Base-by-base conservation (phyloP, 2,888 invertebrate genomes). In the Drosophila lutescens region DNA sequence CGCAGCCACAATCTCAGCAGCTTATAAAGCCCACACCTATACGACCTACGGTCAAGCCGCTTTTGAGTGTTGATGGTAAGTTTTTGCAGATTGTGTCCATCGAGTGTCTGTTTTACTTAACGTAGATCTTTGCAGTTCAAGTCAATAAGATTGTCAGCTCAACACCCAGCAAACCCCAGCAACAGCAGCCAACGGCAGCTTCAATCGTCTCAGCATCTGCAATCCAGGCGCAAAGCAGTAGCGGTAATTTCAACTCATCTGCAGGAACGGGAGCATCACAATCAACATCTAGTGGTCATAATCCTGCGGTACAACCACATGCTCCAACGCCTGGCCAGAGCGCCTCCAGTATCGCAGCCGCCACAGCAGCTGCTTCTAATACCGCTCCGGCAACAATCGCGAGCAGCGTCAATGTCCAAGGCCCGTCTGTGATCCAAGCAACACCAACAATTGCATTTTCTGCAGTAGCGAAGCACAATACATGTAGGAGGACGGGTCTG, bases 21-120 rank as follows among this genome's bases (percentile, higher is more conserved):
- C 96, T 96, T 92, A 95, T 97, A 82, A 97, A 97, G 93, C 97
- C 97, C 76, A 95, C 95, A 91, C 96, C 97, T 80, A 95, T 97
- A 86, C 94, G 95, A 92, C 95, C 95, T 15, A 77, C 80, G 58
- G 57, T 67, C 58, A 91, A 91, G 91, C 91, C 89, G 90, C 91
- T 91, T 91, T 91, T 91, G 93, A 94, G 93, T 93, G 79, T 77
- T 82, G 95, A 94, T 82, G 81, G 91, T 88, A 62, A 89, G 83
- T 80, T 20, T 7, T 4, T n/a, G n/a, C 7, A 15, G 6, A 8
- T 9, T 7, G 2, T 13, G 23, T 34, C 1, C 4, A n/a, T n/a
- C 6, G 6, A n/a, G 40, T 26, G 10, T 15, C 23, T n/a, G 9
- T 36, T 20, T 30, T 2, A 20, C n/a, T 26, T 20, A 50, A 1